Evolutionary conservation across 2,797 vertebrate species (phyloP).

Genomic region (Streptopelia turtur): DNA sequence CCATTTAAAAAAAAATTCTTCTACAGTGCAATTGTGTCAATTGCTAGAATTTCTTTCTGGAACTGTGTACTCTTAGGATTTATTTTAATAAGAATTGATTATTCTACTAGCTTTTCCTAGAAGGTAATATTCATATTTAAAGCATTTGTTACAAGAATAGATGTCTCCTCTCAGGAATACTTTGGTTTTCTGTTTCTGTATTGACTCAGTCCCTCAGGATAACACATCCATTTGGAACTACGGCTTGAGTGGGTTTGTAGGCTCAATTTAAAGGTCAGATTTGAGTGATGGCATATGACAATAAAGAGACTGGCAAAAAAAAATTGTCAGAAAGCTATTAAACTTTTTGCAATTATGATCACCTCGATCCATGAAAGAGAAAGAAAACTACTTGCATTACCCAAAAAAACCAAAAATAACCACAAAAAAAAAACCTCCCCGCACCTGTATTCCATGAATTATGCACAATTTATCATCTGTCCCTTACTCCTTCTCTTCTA

Average conservation of each 20-base stretch:
- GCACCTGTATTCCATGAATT: neutral
- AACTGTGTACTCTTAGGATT: neutral
- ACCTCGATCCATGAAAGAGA: neutral
- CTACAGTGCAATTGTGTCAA: neutral
- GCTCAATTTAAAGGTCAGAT: neutral
- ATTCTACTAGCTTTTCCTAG: neutral
- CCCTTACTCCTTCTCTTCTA: neutral
- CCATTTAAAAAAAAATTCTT: neutral
- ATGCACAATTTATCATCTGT: neutral
- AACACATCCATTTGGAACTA: neutral
- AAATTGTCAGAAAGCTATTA: neutral
- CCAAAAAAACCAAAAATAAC: accelerated
- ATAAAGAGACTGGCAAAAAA: neutral
- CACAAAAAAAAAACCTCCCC: accelerated
- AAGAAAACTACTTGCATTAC: neutral
- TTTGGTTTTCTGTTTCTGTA: neutral
- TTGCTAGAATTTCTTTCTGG: neutral
- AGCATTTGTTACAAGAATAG: neutral
- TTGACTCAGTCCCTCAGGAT: neutral
- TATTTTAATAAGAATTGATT: neutral
- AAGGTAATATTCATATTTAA: neutral
- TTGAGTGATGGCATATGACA: neutral
- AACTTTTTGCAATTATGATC: neutral
- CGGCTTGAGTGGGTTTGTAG: neutral
- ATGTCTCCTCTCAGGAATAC: neutral